Evolutionary conservation across 2,113 vertebrate species (phyloP).

Genomic region (Oriolus oriolus): DNA sequence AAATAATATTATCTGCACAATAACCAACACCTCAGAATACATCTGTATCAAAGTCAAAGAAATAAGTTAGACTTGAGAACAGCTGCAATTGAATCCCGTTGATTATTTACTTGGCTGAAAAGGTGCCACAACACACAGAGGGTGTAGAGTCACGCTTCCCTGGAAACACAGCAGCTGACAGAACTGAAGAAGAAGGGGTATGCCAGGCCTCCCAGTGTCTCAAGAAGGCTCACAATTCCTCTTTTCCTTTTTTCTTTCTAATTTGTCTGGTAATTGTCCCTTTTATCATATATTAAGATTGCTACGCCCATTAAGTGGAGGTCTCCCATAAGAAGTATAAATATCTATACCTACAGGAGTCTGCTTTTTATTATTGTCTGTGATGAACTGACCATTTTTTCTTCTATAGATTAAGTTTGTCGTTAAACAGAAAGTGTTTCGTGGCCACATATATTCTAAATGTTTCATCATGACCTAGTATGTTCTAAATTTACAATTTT

Average conservation of each 20-base stretch:
- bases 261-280: neutral
- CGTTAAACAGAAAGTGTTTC: neutral
- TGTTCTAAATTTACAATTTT: neutral
- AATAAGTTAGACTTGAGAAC: neutral
- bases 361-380: neutral
- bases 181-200: neutral
- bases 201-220: neutral
- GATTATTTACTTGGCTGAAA: neutral
- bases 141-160: neutral
- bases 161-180: neutral
- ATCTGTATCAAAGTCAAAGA: neutral
- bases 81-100: accelerated
- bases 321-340: neutral
- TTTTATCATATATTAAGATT: neutral
- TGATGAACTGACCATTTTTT: neutral
- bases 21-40: neutral
- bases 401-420: neutral
- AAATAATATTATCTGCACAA: neutral
- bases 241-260: neutral
- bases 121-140: accelerated
- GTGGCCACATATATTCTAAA: neutral
- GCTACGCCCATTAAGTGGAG: neutral
- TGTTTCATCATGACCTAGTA: accelerated
- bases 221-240: neutral
- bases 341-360: neutral